Percentiles rank a stretch among this genome's conserved stretches.
Evolutionary conservation across 30 jellyfish, hydroid and myxozoan genomes (phyloP).

Genomic region (Pelagia noctiluca): DNA sequence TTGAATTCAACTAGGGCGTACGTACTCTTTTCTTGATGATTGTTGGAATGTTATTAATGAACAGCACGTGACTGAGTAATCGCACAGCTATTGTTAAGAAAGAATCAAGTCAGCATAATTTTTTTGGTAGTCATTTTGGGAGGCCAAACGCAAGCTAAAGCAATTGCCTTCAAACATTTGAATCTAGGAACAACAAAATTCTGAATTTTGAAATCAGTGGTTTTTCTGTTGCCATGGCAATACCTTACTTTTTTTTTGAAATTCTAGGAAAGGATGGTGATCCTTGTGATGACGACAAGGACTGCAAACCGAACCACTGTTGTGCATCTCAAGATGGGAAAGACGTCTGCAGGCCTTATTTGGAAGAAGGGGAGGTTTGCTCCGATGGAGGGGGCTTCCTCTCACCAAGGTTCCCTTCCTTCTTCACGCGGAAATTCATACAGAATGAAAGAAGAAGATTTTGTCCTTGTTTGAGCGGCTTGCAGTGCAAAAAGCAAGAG

Average conservation of each 20-base stretch:
- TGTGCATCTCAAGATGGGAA: slow-evolving; percentile 59
- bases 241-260: too few species aligned
- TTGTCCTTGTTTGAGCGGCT: slow-evolving; percentile 60
- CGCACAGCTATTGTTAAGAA: too few species aligned
- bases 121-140: too few species aligned
- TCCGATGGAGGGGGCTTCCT: slow-evolving; percentile 26
- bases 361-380: slow-evolving; percentile 48
- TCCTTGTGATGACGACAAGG: slow-evolving; percentile 56
- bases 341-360: slow-evolving; percentile 51
- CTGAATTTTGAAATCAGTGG: neutral
- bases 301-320: slow-evolving; percentile 58
- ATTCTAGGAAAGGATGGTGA: slow-evolving; percentile 44
- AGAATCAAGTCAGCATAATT: too few species aligned
- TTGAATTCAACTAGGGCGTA: too few species aligned
- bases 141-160: too few species aligned
- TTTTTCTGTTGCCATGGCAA: neutral
- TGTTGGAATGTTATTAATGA: too few species aligned
- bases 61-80: too few species aligned
- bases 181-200: too few species aligned
- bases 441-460: slow-evolving; percentile 27
- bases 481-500: slow-evolving; percentile 30
- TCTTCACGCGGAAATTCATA: slow-evolving; percentile 50
- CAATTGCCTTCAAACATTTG: too few species aligned
- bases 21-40: neutral
- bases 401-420: slow-evolving; percentile 51